Percentiles rank a stretch among this genome's conserved stretches.
Conservation (phyloP, 2,797 vertebrate species). For the Labroides dimidiatus region DNA sequence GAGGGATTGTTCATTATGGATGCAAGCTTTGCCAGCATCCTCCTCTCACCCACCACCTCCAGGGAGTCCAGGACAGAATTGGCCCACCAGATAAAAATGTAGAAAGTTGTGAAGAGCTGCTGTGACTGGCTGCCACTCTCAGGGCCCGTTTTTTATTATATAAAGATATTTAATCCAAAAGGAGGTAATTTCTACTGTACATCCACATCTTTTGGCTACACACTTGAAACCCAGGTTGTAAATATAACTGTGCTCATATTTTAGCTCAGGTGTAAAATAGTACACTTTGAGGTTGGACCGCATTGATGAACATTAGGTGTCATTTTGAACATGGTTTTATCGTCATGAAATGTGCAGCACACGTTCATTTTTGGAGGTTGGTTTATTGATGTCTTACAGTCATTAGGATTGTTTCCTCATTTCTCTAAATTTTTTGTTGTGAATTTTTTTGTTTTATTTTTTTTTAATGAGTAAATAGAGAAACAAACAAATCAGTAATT, state of each 20-base stretch:
- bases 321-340: neutral
- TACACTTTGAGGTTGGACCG: conserved; percentile 1
- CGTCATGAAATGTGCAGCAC: neutral
- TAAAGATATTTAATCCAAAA: too few species aligned
- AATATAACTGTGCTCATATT: neutral
- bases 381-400: neutral
- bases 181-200: neutral
- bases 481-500: neutral
- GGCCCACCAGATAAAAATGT: too few species aligned
- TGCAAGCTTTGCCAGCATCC: too few species aligned
- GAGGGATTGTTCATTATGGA: too few species aligned
- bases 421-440: conserved; percentile 1
- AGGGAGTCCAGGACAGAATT: too few species aligned
- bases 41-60: too few species aligned
- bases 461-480: neutral
- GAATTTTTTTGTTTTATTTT: neutral
- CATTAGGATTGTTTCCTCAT: neutral
- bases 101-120: too few species aligned
- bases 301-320: conserved; percentile 21
- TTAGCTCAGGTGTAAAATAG: neutral
- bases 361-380: conserved; percentile 8
- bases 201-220: neutral
- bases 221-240: conserved; percentile 2
- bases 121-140: too few species aligned
- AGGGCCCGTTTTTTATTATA: neutral